Evolutionary conservation across 2,797 vertebrate species (phyloP), one percentile per base, ranked within the genome.

Genomic region (Liparis tanakae): DNA sequence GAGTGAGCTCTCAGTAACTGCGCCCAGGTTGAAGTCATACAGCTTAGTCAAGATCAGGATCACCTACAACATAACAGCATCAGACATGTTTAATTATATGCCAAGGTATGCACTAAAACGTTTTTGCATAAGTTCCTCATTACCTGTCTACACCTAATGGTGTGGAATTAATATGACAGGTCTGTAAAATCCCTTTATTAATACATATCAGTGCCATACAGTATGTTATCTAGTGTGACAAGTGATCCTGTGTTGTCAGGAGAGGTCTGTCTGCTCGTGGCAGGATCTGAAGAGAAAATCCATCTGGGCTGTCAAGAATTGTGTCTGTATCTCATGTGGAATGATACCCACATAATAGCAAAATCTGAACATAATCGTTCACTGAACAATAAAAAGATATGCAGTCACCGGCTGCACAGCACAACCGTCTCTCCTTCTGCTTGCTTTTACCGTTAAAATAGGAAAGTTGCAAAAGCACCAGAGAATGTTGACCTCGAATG

Each of bases 41-140:
- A 98, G 95, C 84, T 99, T 99, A n/a, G 98, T 99, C 93, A 99
- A 93, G 86, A 99, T 99, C 85, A 99, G 95, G 87, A 99, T 99
- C 84, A 99, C 97, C 98, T 99, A 83, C 5, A 88, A 83, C 62
- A 71, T 1, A 85, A 87, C 51, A 54, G 80, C 48, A 88, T 78
- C 39, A 89, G 74, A 84, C 70, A 79, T 25, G 48, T 76, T 85
- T 77, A 85, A 87, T 87, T 85, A 84, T 48, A 75, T 64, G 79
- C 57, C 67, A 60, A n/a, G 13, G 30, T 74, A 59, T 67, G 43
- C 51, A 53, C 55, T 74, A 67, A 84, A 83, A 76, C 50, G 55
- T 58, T 37, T 77, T 67, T 59, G 43, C 71, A 36, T 62, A 72
- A 78, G 22, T 57, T 41, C 50, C 56, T 71, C 51, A 14, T 20